Base-by-base conservation (phyloP, 2,888 invertebrate genomes). In the Silvanus unidentatus region DNA sequence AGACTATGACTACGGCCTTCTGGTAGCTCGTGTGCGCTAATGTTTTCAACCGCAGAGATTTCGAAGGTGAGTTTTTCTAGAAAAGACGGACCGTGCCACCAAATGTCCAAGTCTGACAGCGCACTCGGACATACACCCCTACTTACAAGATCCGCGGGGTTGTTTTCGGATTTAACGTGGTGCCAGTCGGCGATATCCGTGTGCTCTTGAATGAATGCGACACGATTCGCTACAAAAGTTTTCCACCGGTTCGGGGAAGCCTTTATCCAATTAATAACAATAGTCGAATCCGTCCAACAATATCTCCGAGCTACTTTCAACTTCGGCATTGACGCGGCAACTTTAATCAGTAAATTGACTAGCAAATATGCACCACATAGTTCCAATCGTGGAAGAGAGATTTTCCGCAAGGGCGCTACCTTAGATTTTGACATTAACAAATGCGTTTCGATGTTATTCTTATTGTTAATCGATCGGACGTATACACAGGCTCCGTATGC, bases 351-450 rank as follows among this genome's bases (percentile, higher is more conserved):
- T 1, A 22, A 1, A 15, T 11, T 35, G 9, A 53, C 40, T 8
- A 60, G 42, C 35, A 57, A 34, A 11, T 55, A 12, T 1, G 58
- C 59, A 2, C 46, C 60, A 30, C 52, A 59, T 12, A 61, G 45
- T 47, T 63, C 60, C 4, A 60, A 42, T 39, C 59, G 42, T 3
- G 61, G 59, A 8, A 57, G 32, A 1, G 57, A 48, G 2, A 50
- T 42, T 4, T 27, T 42, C 42, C 61, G 60, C 9, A 61, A 12
- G 9, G 61, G 58, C 5, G 63, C 58, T 9, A 64, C 57, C 6
- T 57, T 44, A 1, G 57, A 54, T 45, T 65, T 63, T 2, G 64
- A 45, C 27, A 52, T 54, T 6, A 63, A 16, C 22, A 64, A 13
- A 36, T 38, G 29, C 36, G 16, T 27, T 12, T 40, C 16, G 11